Evolutionary conservation across 2,113 vertebrate genomes (phyloP).

Genomic region (Pipra filicauda): DNA sequence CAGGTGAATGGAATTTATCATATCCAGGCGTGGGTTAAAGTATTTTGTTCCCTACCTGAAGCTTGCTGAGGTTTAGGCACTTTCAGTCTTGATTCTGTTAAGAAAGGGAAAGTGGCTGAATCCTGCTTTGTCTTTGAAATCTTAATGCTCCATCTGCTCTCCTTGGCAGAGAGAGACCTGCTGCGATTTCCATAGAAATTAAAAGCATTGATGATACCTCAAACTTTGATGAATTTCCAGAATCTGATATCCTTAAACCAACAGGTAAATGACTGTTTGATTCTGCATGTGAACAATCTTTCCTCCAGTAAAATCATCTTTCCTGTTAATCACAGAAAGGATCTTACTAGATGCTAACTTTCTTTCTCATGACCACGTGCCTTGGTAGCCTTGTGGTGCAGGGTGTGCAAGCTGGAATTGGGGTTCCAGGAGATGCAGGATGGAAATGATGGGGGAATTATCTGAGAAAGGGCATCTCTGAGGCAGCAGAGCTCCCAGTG

Average conservation of each 20-base stretch:
- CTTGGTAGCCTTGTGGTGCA: not conserved
- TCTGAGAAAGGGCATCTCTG: not conserved
- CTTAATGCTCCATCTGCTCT: slow-evolving; percentile 8
- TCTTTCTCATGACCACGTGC: not conserved
- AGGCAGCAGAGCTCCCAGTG: not conserved
- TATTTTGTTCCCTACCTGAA: not conserved
- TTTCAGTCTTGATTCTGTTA: not conserved
- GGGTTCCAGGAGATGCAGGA: not conserved
- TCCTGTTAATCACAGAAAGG: not conserved
- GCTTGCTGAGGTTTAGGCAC: not conserved
- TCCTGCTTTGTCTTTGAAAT: not conserved
- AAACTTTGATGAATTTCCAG: slow-evolving; percentile 98
- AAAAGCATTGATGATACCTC: slow-evolving; percentile 99
- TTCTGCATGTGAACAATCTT: not conserved
- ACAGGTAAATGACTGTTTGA: slow-evolving; percentile 74
- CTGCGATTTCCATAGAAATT: slow-evolving; percentile 97
- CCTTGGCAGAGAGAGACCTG: slow-evolving; percentile 90
- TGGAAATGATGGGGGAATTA: not conserved
- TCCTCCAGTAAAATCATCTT: not conserved
- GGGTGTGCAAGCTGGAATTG: not conserved
- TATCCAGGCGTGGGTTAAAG: not conserved
- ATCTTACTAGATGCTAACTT: not conserved
- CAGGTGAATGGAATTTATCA: not conserved
- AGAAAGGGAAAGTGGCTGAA: not conserved
- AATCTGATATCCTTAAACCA: slow-evolving; percentile 96